Evolutionary conservation across 2,888 invertebrate genomes (phyloP).

Genomic region (Eucriotettix oculatus): DNA sequence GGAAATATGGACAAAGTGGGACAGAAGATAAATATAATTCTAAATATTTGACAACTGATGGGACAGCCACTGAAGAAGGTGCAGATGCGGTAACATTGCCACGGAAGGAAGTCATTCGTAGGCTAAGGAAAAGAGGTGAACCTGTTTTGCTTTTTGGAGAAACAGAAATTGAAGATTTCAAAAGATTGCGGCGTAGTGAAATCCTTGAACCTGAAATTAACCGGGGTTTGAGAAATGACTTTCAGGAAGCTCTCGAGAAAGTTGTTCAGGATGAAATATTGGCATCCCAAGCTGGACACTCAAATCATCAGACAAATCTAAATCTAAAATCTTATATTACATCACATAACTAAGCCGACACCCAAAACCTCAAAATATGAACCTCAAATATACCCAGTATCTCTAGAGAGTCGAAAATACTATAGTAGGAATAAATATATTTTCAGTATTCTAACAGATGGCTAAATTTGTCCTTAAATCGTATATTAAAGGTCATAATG

Average conservation of each 20-base stretch:
- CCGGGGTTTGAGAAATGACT: conserved; percentile 92
- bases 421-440: too few species aligned
- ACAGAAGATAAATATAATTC: not conserved
- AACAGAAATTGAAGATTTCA: conserved; percentile 73
- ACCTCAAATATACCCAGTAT: too few species aligned
- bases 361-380: too few species aligned
- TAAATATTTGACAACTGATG: not conserved
- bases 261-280: conserved; percentile 61
- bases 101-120: conserved; percentile 70
- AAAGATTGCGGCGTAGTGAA: conserved; percentile 75
- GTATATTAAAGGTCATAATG: too few species aligned
- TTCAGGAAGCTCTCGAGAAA: conserved; percentile 96
- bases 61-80: conserved; percentile 17
- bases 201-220: conserved; percentile 91
- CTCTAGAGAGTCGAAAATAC: too few species aligned
- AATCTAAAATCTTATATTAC: too few species aligned
- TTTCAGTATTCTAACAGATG: too few species aligned
- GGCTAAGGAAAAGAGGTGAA: conserved; percentile 78
- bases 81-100: conserved; percentile 42
- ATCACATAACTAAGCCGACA: too few species aligned
- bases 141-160: conserved; percentile 86
- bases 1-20: conserved; percentile 33
- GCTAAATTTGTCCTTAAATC: too few species aligned
- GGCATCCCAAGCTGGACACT: conserved; percentile 21
- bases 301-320: conserved; percentile 26